Evolutionary conservation across 2,113 vertebrate species (phyloP).

Genomic region (Shinisaurus crocodilurus): DNA sequence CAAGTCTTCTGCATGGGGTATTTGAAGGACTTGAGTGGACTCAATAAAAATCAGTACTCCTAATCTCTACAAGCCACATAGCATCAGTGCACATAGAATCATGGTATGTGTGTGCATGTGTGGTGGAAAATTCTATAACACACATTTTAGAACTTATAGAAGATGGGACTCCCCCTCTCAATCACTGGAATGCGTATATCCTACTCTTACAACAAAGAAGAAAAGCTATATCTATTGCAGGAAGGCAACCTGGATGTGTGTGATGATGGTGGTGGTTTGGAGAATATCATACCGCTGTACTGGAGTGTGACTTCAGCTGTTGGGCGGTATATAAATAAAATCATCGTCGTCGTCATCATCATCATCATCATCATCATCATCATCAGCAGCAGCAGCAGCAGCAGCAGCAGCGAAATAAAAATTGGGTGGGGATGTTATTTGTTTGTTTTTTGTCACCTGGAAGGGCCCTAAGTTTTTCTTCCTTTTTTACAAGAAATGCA

Average conservation of each 20-base stretch:
- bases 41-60: not conserved
- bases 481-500: not conserved
- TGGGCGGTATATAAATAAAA: too few species aligned
- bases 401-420: too few species aligned
- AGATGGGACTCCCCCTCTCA: not conserved
- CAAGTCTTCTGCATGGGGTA: not conserved
- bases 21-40: not conserved
- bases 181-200: not conserved
- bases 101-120: not conserved
- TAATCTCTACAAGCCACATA: not conserved
- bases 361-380: too few species aligned
- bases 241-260: not conserved
- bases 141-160: not conserved
- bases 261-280: not conserved
- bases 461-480: not conserved
- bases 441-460: not conserved
- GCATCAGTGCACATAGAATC: not conserved
- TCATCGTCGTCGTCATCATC: too few species aligned
- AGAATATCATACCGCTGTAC: not conserved
- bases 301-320: too few species aligned
- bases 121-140: not conserved
- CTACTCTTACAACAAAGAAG: not conserved
- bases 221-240: not conserved
- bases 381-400: too few species aligned
- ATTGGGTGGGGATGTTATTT: too few species aligned